phyloP scores from a whole-genome alignment of 2,113 vertebrate species.

The Xenopus laevis region DNA sequence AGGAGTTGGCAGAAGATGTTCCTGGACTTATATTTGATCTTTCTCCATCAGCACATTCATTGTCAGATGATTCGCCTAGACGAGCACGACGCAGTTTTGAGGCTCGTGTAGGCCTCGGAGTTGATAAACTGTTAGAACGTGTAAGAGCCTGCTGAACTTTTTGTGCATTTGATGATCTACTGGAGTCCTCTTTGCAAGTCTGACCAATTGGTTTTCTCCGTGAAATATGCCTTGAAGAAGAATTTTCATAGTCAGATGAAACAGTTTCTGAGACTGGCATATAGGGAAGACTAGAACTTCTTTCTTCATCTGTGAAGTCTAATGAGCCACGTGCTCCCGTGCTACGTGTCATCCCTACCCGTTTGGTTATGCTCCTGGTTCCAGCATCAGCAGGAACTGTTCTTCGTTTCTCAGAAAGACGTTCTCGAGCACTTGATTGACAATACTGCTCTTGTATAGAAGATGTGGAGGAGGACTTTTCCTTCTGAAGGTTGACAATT shows the following conservation, averaged over 20 bases:
- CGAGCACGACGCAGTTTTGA: constrained; percentile 89
- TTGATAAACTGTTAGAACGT: constrained; percentile 86
- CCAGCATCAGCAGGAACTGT: constrained; percentile 48
- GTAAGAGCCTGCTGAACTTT: constrained; percentile 73
- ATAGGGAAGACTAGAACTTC: constrained; percentile 56
- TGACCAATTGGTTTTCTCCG: constrained; percentile 70
- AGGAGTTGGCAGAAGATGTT: not conserved
- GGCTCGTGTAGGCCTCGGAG: constrained; percentile 84
- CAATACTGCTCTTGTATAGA: constrained; percentile 58
- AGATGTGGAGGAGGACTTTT: constrained; percentile 59
- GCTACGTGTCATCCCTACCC: constrained; percentile 65
- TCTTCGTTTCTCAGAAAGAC: constrained; percentile 69
- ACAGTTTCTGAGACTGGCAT: constrained; percentile 49
- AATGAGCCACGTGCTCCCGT: constrained; percentile 65
- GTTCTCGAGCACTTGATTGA: constrained; percentile 64
- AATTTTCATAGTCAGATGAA: constrained; percentile 78
- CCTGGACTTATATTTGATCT: constrained; percentile 59
- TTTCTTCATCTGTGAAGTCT: constrained; percentile 77
- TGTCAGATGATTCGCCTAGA: constrained; percentile 87
- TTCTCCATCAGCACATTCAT: constrained; percentile 75
- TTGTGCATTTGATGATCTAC: constrained; percentile 54
- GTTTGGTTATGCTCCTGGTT: constrained; percentile 46
- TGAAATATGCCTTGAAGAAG: constrained; percentile 48
- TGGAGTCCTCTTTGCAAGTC: constrained; percentile 70
- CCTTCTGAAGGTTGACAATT: constrained; percentile 51